Base-by-base conservation (phyloP, 92 coral and sea anemone species). In the Diadumene lineata region DNA sequence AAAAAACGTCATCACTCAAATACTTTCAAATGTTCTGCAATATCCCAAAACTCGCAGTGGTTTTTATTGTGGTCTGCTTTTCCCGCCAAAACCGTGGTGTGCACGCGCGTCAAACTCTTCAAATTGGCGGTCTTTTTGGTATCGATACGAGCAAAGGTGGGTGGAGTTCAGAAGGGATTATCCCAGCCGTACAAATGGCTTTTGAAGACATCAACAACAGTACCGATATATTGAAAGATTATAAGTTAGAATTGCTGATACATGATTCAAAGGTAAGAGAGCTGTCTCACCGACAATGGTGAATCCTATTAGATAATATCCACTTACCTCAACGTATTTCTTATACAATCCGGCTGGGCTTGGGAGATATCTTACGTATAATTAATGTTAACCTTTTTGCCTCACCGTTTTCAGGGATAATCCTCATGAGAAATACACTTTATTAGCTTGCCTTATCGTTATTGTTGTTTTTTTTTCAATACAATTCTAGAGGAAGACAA, bases 151-250 rank as follows among this genome's bases (percentile, higher is more conserved):
- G 86, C 38, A 68, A 79, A 23, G 92, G 92, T 3, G 92, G 92
- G 17, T 87, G 92, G 92, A 87, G 79, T 26, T 87, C 92, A 6
- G 86, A 74, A 10, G 92, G 89, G 0, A 83, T 87, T 1, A 63
- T 87, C 13, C 92, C 92, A 10, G 92, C 92, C 25, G 89, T 87
- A 28, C 82, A 87, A 73, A 84, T 87, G 83, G 92, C 92, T 25
- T 72, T 87, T 57, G 92, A 87, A 34, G 89, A 87, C 31, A 79
- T 87, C 38, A 87, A 87, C 68, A 87, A 87, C 78, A 87, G 70
- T 34, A 68, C 82, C 0, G 69, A 34, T 19, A 33, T 83, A 19
- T 74, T 87, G 15, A 83, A 55, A 56, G 86, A 87, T 27, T 87
- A 87, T 63, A 53, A 69, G 13, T 34, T 87, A 50, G 73, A 74